A percentile compares a stretch with the other conserved stretches of the same genome.
phyloP scores from a whole-genome alignment of 2,797 vertebrate genomes.

The Cryptoblepharus egeriae region DNA sequence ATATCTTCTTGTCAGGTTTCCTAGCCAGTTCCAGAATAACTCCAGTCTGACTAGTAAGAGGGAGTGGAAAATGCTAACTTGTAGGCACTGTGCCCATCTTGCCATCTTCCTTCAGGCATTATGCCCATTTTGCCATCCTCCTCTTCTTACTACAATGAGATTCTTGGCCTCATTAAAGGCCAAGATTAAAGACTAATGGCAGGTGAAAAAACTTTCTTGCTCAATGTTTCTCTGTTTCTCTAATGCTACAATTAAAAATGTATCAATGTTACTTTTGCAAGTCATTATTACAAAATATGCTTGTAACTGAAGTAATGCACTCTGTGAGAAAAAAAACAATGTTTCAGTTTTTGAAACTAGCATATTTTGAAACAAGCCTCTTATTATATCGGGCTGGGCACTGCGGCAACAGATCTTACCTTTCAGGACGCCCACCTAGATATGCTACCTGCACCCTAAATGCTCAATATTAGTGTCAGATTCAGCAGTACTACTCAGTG shows the following conservation, averaged over 20 bases:
- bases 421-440: too few relatives aligned
- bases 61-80: too few relatives aligned
- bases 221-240: not conserved
- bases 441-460: too few relatives aligned
- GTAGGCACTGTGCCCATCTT: not conserved
- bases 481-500: too few relatives aligned
- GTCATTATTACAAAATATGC: not conserved
- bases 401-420: too few relatives aligned
- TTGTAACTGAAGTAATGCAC: too few relatives aligned
- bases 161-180: too few relatives aligned
- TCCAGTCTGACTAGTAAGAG: too few relatives aligned
- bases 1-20: too few relatives aligned
- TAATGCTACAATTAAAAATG: not conserved
- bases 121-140: not conserved
- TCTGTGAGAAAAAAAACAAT: not conserved
- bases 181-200: not conserved
- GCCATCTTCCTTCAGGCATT: too few relatives aligned
- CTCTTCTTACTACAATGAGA: not conserved
- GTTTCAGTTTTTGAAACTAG: not conserved
- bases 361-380: not conserved
- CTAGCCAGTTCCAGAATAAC: too few relatives aligned
- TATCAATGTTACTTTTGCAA: slow-evolving; percentile 1
- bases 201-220: not conserved
- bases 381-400: not conserved
- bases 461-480: too few relatives aligned